Conservation (phyloP, 1,140 invertebrate species). For the Phortica variegata region DNA sequence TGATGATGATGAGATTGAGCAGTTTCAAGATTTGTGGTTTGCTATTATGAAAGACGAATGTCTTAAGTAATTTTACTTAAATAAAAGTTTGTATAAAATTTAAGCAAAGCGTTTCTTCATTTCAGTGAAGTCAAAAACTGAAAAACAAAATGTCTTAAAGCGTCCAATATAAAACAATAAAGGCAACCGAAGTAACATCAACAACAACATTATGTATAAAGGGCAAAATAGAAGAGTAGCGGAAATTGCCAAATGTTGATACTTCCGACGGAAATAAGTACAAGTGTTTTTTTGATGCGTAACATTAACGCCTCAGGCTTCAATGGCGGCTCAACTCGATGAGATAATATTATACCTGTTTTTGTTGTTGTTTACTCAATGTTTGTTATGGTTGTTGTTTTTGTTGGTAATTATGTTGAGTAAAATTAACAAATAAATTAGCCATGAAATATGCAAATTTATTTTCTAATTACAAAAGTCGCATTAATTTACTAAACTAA, state of each 20-base stretch:
- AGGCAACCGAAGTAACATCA: not conserved
- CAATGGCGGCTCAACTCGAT: slow-evolving; percentile 9
- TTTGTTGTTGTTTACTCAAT: not conserved
- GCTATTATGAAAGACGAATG: not conserved
- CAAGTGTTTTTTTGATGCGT: slow-evolving; percentile 31
- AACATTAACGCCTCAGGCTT: not conserved
- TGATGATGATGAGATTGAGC: slow-evolving; percentile 22
- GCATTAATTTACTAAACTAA: too few relatives aligned
- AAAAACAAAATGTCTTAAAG: not conserved
- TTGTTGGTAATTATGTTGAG: too few relatives aligned
- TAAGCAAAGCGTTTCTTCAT: not conserved
- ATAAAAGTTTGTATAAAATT: slow-evolving; percentile 1
- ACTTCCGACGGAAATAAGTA: slow-evolving; percentile 50
- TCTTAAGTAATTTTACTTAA: slow-evolving; percentile 21
- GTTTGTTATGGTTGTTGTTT: too few relatives aligned
- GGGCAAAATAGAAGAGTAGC: slow-evolving; percentile 23
- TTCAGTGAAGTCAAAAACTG: not conserved
- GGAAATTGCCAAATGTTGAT: slow-evolving; percentile 49
- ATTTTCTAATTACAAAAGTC: too few relatives aligned
- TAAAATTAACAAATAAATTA: too few relatives aligned
- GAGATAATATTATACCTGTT: too few relatives aligned
- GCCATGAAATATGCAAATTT: too few relatives aligned
- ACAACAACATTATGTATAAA: slow-evolving; percentile 23
- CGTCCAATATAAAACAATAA: slow-evolving; percentile 9
- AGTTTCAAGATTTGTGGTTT: slow-evolving; percentile 3